Conservation (phyloP, 2,797 vertebrate genomes). For the Melanotaenia maccullochi region DNA sequence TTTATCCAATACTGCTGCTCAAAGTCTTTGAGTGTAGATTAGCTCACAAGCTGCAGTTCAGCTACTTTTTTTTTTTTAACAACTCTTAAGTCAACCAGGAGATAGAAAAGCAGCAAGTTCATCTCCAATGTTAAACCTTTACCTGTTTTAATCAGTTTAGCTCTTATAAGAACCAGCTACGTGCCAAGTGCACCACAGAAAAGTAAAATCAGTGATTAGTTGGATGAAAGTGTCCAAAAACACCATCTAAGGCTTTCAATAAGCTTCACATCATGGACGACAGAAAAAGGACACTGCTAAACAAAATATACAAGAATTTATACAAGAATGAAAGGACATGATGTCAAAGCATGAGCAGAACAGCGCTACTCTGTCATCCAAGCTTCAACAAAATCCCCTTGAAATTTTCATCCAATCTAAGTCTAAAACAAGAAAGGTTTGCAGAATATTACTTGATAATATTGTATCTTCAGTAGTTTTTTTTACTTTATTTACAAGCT, state of each 20-base stretch:
- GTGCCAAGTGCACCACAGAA: not conserved
- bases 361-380: slow-evolving; percentile 36
- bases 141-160: not conserved
- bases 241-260: not conserved
- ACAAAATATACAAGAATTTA: not conserved
- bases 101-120: too few relatives aligned
- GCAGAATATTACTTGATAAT: not conserved
- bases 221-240: not conserved
- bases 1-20: too few relatives aligned
- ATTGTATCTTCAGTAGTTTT: not conserved
- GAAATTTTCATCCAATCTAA: slow-evolving; percentile 16
- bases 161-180: not conserved
- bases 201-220: not conserved
- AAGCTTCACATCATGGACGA: not conserved
- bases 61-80: not conserved
- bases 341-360: slow-evolving; percentile 38
- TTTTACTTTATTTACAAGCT: not conserved
- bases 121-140: not conserved
- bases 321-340: not conserved
- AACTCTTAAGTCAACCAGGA: not conserved
- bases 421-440: not conserved
- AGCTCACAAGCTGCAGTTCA: not conserved
- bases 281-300: not conserved
- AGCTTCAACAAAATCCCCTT: slow-evolving; percentile 3
- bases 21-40: not conserved